These are phyloP conservation scores for Phragmatobia fuliginosa DNA, from an alignment of 2,888 invertebrate species.

Conservation along the genomic window DNA sequence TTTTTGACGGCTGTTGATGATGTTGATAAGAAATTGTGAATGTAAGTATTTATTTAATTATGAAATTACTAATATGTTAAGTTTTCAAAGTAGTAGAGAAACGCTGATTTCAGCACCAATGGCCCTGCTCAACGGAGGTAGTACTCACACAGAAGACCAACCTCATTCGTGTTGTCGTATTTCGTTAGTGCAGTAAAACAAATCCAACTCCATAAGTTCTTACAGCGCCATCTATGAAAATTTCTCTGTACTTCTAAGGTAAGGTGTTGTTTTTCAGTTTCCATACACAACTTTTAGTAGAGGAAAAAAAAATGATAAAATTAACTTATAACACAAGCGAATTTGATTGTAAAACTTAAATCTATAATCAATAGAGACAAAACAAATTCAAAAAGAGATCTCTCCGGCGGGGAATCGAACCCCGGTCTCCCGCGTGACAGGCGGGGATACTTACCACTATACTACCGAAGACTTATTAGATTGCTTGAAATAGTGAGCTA, in stretches of 20 bases:
- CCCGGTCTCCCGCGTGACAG: constrained; percentile 85
- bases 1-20: too few relatives aligned
- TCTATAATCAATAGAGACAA: not conserved
- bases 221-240: constrained; percentile 12
- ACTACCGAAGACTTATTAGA: constrained; percentile 83
- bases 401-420: constrained; percentile 58
- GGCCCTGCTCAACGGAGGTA: too few relatives aligned
- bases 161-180: too few relatives aligned
- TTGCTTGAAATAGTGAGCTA: too few relatives aligned
- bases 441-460: constrained; percentile 87
- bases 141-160: too few relatives aligned
- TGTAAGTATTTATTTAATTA: too few relatives aligned
- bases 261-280: too few relatives aligned
- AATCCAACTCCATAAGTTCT: not conserved
- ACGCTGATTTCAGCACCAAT: too few relatives aligned
- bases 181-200: too few relatives aligned
- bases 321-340: not conserved
- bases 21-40: too few relatives aligned
- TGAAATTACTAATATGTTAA: too few relatives aligned
- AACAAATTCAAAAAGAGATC: not conserved
- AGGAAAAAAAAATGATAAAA: not conserved
- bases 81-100: too few relatives aligned
- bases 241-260: not conserved
- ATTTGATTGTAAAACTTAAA: not conserved
- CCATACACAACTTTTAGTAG: not conserved